Base-by-base conservation (phyloP, 1,140 invertebrate species). In the Drosophila ohnishii region DNA sequence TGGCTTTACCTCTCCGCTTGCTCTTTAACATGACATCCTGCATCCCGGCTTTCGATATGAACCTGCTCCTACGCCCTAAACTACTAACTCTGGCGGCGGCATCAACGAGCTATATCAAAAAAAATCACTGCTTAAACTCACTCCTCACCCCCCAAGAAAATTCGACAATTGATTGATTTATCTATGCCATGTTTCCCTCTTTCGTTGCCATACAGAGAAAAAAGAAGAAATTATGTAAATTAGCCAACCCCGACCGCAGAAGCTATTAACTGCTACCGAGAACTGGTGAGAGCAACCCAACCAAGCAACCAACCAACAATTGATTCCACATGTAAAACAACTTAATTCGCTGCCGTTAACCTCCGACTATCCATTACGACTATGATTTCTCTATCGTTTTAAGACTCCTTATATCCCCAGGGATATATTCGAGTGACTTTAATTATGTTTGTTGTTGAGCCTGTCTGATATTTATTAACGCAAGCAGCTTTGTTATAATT, bases 381-480 rank as follows among this genome's bases (percentile, higher is more conserved):
- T 40, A 50, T 71, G 53, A 71, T 72, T 70, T 48, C n/a, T 42
- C 6, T 69, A 37, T 70, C 65, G 48, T 63, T 75, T 72, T 72
- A 79, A 58, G 51, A 67, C 34, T 55, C 57, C 37, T 34, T 64
- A 75, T 71, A 69, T 72, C 53, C 50, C 53, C 48, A 61, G 70
- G 63, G 73, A 79, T 66, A 66, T 75, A 74, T 60, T 37, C 39
- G 65, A 80, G 69, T 60, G 50, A 83, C 78, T 55, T 22, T 14
- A 62, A 86, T 75, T 59, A 48, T 79, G 55, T 87, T 86, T 87
- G 60, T 86, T 81, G 77, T 89, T 88, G 45, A 83, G 78, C 79
- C 72, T 81, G 78, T 89, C 81, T 90, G 86, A 86, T 90, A 90
- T 90, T 90, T 79, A 80, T 80, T 82, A 89, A 85, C 62, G 72